Conservation (phyloP, 2,113 vertebrate genomes). For the Mirounga angustirostris region DNA sequence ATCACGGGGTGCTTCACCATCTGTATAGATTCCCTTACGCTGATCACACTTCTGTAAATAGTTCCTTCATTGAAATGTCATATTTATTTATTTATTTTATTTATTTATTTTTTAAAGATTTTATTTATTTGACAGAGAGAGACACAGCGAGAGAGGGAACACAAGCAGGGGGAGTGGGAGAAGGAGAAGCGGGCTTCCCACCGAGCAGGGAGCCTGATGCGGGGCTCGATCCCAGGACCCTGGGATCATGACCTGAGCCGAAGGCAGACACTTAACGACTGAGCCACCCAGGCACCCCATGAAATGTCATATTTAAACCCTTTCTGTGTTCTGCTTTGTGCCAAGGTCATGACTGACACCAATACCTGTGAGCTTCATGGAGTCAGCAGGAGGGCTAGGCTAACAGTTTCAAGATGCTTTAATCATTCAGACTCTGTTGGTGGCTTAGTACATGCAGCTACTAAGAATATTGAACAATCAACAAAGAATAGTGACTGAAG, state of each 20-base stretch:
- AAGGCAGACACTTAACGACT: too few species aligned
- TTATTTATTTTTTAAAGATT: too few species aligned
- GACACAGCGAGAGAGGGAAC: too few species aligned
- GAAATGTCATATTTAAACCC: not conserved
- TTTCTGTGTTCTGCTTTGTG: not conserved
- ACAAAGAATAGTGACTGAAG: not conserved
- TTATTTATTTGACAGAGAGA: too few species aligned
- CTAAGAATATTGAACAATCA: not conserved
- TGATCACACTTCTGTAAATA: not conserved
- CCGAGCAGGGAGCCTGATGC: too few species aligned
- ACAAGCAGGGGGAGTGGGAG: too few species aligned
- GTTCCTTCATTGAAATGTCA: not conserved
- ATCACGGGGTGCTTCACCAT: not conserved
- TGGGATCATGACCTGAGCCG: too few species aligned
- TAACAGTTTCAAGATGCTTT: not conserved
- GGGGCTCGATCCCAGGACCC: too few species aligned
- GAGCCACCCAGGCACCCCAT: not conserved
- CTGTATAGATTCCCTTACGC: not conserved
- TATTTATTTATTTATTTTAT: not conserved
- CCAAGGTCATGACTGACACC: not conserved
- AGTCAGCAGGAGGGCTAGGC: not conserved
- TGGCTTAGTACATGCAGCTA: not conserved
- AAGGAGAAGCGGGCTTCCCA: too few species aligned
- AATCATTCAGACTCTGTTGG: not conserved
- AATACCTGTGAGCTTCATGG: not conserved